Conservation (phyloP, 2,888 invertebrate genomes). For the Abrostola triplasia region DNA sequence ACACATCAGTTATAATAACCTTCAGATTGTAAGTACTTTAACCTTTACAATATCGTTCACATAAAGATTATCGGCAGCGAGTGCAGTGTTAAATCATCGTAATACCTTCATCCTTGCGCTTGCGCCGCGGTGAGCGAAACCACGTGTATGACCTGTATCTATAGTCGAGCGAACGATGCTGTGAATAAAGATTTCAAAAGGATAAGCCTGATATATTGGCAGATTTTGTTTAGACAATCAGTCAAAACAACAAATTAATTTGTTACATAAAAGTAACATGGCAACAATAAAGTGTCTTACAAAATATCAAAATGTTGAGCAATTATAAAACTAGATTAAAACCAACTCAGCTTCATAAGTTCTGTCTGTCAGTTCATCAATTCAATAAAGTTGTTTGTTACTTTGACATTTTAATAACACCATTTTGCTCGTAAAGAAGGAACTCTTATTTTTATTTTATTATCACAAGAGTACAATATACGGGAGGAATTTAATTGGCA, state of each 20-base stretch:
- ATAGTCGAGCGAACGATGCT: slow-evolving; percentile 32
- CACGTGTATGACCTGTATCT: slow-evolving; percentile 58
- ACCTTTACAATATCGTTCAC: neutral
- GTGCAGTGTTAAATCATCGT: slow-evolving; percentile 56
- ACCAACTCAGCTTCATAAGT: neutral
- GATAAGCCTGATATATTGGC: no score
- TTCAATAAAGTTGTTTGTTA: neutral
- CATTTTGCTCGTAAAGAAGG: slow-evolving; percentile 22
- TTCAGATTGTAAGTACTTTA: no score
- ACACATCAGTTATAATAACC: no score
- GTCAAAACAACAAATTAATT: no score
- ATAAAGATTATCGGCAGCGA: slow-evolving; percentile 14
- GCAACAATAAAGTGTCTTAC: no score
- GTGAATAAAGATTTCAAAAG: no score
- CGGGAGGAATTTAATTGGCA: slow-evolving; percentile 53
- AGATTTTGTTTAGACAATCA: no score
- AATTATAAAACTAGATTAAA: no score
- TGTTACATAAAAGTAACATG: no score
- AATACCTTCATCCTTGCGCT: slow-evolving; percentile 54
- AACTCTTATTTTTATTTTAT: slow-evolving; percentile 49
- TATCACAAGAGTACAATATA: slow-evolving; percentile 45
- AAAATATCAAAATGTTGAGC: no score
- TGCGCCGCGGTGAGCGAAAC: slow-evolving; percentile 52
- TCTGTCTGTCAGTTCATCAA: no score
- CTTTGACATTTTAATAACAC: neutral